Evolutionary conservation across 1,140 invertebrate species (phyloP).

Genomic region (Caerostris darwini): DNA sequence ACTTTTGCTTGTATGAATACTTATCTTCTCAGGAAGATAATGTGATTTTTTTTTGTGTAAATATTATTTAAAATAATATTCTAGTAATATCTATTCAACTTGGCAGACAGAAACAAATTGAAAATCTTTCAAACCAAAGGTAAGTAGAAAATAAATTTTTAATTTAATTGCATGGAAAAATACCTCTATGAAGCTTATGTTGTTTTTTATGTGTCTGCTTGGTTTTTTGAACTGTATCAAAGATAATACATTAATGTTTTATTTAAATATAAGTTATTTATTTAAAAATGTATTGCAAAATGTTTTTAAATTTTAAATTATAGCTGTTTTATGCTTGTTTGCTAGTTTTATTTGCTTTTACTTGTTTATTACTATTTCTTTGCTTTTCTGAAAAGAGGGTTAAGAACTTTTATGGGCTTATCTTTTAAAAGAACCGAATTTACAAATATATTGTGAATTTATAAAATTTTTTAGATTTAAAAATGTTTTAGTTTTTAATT

Average conservation of each 20-base stretch:
- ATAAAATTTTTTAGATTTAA: too few relatives aligned
- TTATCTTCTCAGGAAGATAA: not conserved
- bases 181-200: not conserved
- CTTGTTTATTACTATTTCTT: too few relatives aligned
- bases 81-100: not conserved
- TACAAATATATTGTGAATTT: too few relatives aligned
- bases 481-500: too few relatives aligned
- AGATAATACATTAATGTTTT: not conserved
- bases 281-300: not conserved
- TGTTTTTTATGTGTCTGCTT: not conserved
- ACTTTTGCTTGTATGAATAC: not conserved
- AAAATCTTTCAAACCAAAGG: not conserved
- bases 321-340: too few relatives aligned
- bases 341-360: too few relatives aligned
- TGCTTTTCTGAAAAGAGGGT: too few relatives aligned
- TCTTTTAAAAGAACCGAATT: too few relatives aligned
- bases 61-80: not conserved
- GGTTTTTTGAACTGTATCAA: conserved; percentile 33
- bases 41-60: conserved; percentile 26
- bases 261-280: not conserved
- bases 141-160: not conserved
- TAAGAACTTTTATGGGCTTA: too few relatives aligned
- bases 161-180: not conserved
- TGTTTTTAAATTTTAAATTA: too few relatives aligned
- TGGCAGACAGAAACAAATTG: not conserved